Conservation (phyloP, 2,113 vertebrate species). For the Drymodes brunneopygia region DNA sequence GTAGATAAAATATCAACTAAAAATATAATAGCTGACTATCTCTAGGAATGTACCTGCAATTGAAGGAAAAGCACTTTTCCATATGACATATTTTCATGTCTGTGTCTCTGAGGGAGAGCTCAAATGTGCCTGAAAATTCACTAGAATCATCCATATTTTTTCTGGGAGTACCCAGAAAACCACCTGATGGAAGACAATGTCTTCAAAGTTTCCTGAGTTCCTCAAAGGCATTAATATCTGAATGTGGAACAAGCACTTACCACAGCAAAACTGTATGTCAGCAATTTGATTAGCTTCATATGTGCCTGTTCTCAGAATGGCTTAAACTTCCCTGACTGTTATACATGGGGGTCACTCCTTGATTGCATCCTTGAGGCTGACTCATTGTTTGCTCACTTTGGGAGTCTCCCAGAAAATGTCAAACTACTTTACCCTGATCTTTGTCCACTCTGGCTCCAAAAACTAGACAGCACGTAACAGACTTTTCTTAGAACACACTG, state of each 20-base stretch:
- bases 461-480: not conserved
- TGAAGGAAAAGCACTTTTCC: not conserved
- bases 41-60: not conserved
- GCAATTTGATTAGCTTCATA: not conserved
- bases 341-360: not conserved
- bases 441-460: not conserved
- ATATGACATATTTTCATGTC: not conserved
- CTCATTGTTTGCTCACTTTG: not conserved
- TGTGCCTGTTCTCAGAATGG: not conserved
- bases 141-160: not conserved
- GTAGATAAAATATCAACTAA: not conserved
- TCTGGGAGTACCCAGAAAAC: not conserved
- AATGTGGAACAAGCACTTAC: not conserved
- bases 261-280: not conserved
- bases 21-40: not conserved
- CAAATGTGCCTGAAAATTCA: not conserved
- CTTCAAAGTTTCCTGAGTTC: not conserved
- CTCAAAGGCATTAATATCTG: not conserved
- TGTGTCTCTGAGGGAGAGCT: not conserved
- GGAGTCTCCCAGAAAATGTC: not conserved
- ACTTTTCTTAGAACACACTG: not conserved
- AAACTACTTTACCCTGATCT: not conserved
- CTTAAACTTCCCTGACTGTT: not conserved
- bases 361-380: not conserved
- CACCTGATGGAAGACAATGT: not conserved